Evolutionary conservation across 2,888 invertebrate genomes (phyloP).

Genomic region (Brachycybe producta): DNA sequence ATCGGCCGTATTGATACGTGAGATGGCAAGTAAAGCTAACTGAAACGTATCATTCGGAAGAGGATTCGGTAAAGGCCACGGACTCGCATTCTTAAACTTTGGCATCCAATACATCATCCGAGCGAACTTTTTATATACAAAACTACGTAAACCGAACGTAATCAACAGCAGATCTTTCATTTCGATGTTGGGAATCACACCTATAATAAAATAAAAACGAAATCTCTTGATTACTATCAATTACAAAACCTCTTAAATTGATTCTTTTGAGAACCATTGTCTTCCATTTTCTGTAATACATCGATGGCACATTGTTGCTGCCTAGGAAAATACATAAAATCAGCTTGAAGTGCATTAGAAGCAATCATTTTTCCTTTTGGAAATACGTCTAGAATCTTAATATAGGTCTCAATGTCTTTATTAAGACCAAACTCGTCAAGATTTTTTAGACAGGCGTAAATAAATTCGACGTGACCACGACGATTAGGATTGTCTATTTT

Average conservation of each 20-base stretch:
- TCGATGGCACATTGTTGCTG: conserved; percentile 91
- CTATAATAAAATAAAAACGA: conserved; percentile 38
- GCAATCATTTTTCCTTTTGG: conserved; percentile 83
- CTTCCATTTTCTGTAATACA: conserved; percentile 87
- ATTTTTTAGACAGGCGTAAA: conserved; percentile 70
- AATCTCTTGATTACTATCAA: background rate
- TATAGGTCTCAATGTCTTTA: conserved; percentile 59
- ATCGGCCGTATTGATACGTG: conserved; percentile 73
- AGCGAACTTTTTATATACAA: conserved; percentile 38
- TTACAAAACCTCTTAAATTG: background rate
- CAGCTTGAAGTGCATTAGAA: conserved; percentile 64
- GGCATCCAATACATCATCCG: conserved; percentile 56
- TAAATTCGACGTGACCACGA: conserved; percentile 86
- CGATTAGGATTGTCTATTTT: conserved; percentile 51
- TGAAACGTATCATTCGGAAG: conserved; percentile 63
- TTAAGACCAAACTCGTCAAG: conserved; percentile 84
- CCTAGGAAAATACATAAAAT: conserved; percentile 86
- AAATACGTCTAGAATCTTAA: conserved; percentile 66
- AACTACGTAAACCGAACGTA: conserved; percentile 64
- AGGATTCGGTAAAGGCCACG: conserved; percentile 66
- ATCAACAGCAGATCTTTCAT: conserved; percentile 67
- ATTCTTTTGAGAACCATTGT: conserved; percentile 47
- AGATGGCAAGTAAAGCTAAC: conserved; percentile 66
- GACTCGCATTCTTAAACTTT: conserved; percentile 79
- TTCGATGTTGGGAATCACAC: conserved; percentile 81